Evolutionary conservation across 1,140 invertebrate genomes (phyloP).

Genomic region (Helicoverpa zea): DNA sequence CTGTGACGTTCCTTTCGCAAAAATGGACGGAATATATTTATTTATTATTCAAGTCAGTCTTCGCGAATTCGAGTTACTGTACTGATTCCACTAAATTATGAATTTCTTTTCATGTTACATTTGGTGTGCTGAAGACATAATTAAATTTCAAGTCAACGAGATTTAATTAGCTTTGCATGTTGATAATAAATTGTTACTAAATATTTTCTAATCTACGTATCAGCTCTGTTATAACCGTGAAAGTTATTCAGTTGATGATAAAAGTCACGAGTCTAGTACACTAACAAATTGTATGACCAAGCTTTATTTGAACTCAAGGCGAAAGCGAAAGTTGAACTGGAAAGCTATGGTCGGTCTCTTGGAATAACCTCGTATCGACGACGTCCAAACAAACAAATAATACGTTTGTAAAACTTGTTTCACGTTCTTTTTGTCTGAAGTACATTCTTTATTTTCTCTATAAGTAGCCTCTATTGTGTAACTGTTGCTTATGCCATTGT

Average conservation of each 20-base stretch:
- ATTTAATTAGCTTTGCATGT: background rate
- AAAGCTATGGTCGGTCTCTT: constrained; percentile 63
- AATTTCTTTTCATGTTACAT: background rate
- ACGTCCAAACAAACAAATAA: constrained; percentile 38
- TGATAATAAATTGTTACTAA: background rate
- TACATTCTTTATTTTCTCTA: constrained; percentile 21
- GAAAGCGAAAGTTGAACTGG: constrained; percentile 76
- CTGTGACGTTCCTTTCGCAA: background rate
- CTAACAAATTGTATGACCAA: constrained; percentile 46
- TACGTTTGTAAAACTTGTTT: constrained; percentile 37
- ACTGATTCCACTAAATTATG: constrained; percentile 11
- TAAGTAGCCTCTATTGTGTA: constrained; percentile 33
- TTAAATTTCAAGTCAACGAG: background rate
- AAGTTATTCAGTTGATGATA: constrained; percentile 50
- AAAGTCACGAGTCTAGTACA: constrained; percentile 16
- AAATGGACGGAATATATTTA: constrained; percentile 1
- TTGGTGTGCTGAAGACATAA: background rate
- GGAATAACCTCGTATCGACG: constrained; percentile 34
- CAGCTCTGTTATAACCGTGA: constrained; percentile 26
- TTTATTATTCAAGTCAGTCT: constrained; percentile 5
- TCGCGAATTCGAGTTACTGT: background rate
- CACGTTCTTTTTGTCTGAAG: constrained; percentile 37
- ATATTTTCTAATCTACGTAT: constrained; percentile 4
- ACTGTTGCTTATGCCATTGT: constrained; percentile 15
- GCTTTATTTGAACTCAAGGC: constrained; percentile 50